A percentile compares a stretch with the other conserved stretches of the same genome.
phyloP scores from a whole-genome alignment of 2,888 invertebrate species.

The Phrixothrix hirtus region DNA sequence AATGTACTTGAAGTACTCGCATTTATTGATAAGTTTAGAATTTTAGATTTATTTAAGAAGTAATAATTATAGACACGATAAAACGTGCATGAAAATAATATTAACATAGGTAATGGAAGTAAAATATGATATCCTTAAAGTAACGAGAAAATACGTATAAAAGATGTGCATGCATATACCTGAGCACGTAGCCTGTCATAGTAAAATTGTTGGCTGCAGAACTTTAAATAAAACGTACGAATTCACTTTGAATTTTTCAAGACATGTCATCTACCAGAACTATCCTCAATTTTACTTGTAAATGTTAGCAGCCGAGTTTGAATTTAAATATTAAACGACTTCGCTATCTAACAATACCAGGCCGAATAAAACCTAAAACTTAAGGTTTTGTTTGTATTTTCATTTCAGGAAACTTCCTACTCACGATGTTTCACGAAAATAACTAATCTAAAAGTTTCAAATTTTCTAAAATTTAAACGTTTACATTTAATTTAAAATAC shows the following conservation, averaged over 20 bases:
- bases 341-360: constrained; percentile 15
- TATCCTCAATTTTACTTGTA: constrained; percentile 11
- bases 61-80: no score
- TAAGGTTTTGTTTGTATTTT: constrained; percentile 10
- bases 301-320: constrained; percentile 8
- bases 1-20: no score
- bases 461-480: constrained; percentile 11
- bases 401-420: constrained; percentile 8
- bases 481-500: constrained; percentile 21
- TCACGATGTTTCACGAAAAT: not conserved
- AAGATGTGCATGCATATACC: no score
- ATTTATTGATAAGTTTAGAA: no score
- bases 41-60: no score
- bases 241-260: no score
- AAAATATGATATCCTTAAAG: no score
- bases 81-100: no score
- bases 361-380: constrained; percentile 8
- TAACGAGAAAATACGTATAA: no score
- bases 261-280: constrained; percentile 4
- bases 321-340: constrained; percentile 20
- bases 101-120: no score
- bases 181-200: no score
- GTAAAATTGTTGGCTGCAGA: no score
- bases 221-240: not conserved
- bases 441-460: constrained; percentile 7